Evolutionary conservation across 2,888 invertebrate species (phyloP).

Genomic region (Trichopria drosophilae): DNA sequence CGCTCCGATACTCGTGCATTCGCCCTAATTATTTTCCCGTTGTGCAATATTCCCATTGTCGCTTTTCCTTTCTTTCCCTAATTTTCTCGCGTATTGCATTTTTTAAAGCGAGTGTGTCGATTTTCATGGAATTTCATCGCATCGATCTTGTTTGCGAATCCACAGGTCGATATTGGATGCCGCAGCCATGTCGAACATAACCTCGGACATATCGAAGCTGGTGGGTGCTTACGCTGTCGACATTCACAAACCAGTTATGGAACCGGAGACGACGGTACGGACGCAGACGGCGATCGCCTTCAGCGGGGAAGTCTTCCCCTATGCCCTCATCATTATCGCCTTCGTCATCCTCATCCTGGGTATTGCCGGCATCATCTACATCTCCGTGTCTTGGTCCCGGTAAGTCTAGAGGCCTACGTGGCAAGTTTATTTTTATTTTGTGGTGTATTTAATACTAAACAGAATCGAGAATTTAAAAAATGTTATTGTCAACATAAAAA

Average conservation of each 20-base stretch:
- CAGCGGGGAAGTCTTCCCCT: slow-evolving; percentile 78
- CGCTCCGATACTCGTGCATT: background rate
- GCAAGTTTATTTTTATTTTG: too few relatives aligned
- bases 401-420: too few relatives aligned
- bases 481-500: too few relatives aligned
- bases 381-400: slow-evolving; percentile 93
- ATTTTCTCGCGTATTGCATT: too few relatives aligned
- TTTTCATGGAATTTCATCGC: too few relatives aligned
- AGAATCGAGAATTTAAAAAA: too few relatives aligned
- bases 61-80: background rate
- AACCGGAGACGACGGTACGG: slow-evolving; percentile 59
- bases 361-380: slow-evolving; percentile 86
- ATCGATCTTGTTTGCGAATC: too few relatives aligned
- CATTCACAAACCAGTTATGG: slow-evolving; percentile 66
- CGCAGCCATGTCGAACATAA: slow-evolving; percentile 68
- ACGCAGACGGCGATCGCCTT: slow-evolving; percentile 62
- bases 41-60: too few relatives aligned
- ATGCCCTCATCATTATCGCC: slow-evolving; percentile 85
- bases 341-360: slow-evolving; percentile 87
- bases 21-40: too few relatives aligned
- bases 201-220: slow-evolving; percentile 69
- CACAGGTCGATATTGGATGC: slow-evolving; percentile 65
- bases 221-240: slow-evolving; percentile 71
- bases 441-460: too few relatives aligned
- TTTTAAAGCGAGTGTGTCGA: too few relatives aligned